These are phyloP conservation scores for Capreolus pygargus DNA, from an alignment of 2,113 vertebrate species.

Conservation along the genomic window DNA sequence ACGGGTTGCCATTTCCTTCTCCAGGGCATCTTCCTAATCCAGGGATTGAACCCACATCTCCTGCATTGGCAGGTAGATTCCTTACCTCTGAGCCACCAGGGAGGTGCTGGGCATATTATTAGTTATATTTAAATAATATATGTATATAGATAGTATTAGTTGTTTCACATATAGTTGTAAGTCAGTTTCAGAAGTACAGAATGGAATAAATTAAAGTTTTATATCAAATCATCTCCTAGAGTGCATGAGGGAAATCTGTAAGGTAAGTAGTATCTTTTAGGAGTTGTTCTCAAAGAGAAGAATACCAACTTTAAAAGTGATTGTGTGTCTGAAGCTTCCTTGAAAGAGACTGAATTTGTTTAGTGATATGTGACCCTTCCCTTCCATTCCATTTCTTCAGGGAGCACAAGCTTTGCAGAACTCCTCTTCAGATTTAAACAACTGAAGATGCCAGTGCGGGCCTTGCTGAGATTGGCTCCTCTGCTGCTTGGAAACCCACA, in stretches of 20 bases:
- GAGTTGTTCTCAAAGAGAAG: neutral
- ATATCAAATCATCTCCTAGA: neutral
- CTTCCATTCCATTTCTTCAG: slow-evolving; percentile 73
- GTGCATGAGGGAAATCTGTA: neutral
- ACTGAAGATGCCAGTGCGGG: slow-evolving; percentile 89
- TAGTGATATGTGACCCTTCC: neutral
- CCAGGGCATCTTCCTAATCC: neutral
- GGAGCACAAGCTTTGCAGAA: slow-evolving; percentile 88
- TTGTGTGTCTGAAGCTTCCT: neutral
- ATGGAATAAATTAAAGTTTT: neutral
- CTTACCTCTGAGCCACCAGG: neutral
- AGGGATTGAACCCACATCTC: neutral
- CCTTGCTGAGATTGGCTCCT: slow-evolving; percentile 88
- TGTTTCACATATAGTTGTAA: neutral
- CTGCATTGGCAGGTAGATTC: neutral
- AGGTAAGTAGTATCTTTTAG: neutral
- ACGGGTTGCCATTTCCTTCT: neutral
- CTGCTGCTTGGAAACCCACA: slow-evolving; percentile 85
- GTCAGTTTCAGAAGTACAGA: neutral
- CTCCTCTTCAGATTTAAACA: slow-evolving; percentile 87
- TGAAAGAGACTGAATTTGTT: neutral
- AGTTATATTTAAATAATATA: neutral
- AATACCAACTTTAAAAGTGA: neutral
- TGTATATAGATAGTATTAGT: neutral
- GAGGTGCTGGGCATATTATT: neutral